Evolutionary conservation across 2,113 vertebrate species (phyloP).

Genomic region (Noctilio leporinus): DNA sequence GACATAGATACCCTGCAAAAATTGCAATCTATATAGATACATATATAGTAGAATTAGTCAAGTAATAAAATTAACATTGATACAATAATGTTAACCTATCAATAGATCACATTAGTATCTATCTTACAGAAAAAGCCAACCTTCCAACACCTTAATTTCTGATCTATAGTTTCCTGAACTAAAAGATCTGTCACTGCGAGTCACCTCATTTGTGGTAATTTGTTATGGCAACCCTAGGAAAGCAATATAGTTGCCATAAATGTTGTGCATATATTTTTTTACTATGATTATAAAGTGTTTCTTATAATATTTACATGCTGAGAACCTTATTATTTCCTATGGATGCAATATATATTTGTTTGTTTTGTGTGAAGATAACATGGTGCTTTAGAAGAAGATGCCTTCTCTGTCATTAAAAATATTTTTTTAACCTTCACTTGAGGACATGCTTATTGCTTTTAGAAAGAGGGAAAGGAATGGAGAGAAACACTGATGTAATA

Average conservation of each 20-base stretch:
- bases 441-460: too few relatives aligned
- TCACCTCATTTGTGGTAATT: neutral
- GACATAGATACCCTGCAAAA: neutral
- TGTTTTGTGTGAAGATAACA: neutral
- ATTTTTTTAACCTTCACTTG: too few relatives aligned
- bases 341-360: neutral
- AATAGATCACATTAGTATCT: neutral
- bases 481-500: too few relatives aligned
- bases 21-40: neutral
- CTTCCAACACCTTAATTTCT: neutral
- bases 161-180: neutral
- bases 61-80: neutral
- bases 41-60: neutral
- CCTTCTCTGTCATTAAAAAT: neutral
- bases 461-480: too few relatives aligned
- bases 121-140: neutral
- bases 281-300: neutral
- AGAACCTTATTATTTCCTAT: neutral
- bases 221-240: neutral
- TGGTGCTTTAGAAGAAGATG: neutral
- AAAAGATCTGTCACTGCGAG: neutral
- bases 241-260: neutral
- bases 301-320: neutral
- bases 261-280: neutral
- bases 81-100: neutral